These are phyloP conservation scores for Xylota sylvarum DNA, from an alignment of 2,888 invertebrate genomes.

Conservation along the genomic window DNA sequence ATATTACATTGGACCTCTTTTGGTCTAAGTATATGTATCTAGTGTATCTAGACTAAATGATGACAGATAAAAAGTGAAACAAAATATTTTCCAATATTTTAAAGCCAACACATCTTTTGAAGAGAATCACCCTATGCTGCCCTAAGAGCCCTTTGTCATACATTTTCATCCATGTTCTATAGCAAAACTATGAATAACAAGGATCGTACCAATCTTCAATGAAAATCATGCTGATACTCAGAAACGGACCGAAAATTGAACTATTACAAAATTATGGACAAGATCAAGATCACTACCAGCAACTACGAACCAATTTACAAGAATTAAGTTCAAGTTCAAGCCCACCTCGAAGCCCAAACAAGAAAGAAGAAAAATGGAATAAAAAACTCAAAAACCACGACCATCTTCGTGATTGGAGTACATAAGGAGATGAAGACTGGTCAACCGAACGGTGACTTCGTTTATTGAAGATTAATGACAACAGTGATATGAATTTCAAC, in stretches of 20 bases:
- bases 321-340: conserved; percentile 62
- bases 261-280: conserved; percentile 9
- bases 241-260: not conserved
- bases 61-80: no score
- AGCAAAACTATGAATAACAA: no score
- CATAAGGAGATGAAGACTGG: conserved; percentile 17
- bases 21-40: no score
- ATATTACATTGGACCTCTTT: no score
- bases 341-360: not conserved
- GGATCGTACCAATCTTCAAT: not conserved
- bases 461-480: conserved; percentile 19
- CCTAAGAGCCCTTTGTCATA: no score
- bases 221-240: no score
- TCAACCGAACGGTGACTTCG: not conserved
- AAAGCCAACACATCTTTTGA: no score
- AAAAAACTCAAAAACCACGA: not conserved
- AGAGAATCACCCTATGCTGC: no score
- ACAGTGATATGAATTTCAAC: conserved; percentile 45
- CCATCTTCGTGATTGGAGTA: conserved; percentile 32
- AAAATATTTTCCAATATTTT: no score
- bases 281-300: conserved; percentile 17
- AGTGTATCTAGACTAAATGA: no score
- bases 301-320: conserved; percentile 16
- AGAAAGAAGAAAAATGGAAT: conserved; percentile 2
- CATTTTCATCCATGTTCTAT: no score